Percentiles rank a stretch among this genome's conserved stretches.
Evolutionary conservation across 2,113 vertebrate species (phyloP).

Genomic region (Ramphastos sulfuratus): DNA sequence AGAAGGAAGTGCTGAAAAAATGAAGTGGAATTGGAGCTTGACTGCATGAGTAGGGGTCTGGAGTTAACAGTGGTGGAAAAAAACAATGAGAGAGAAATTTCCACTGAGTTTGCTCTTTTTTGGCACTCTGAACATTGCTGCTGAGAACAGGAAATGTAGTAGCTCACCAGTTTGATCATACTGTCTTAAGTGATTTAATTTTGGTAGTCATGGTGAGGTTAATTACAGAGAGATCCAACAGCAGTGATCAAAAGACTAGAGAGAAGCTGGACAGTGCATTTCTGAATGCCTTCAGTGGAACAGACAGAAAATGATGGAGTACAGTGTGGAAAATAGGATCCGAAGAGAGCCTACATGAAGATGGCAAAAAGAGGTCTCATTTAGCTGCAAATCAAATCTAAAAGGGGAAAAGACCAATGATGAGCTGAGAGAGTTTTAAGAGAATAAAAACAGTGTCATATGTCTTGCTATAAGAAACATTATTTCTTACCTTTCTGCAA

Average conservation of each 20-base stretch:
- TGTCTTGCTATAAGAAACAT: background rate
- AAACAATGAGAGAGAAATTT: background rate
- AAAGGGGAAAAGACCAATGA: background rate
- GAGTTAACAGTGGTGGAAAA: background rate
- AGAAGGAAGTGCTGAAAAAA: background rate
- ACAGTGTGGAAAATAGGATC: background rate
- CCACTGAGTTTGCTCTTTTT: background rate
- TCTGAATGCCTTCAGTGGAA: background rate
- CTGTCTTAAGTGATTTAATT: background rate
- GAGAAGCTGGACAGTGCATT: background rate
- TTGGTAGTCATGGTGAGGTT: background rate
- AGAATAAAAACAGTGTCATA: background rate
- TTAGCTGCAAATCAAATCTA: background rate
- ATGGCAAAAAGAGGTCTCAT: background rate
- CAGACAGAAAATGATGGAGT: background rate
- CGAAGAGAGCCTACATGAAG: background rate
- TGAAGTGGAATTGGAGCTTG: background rate
- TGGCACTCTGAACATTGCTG: background rate
- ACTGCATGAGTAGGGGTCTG: rapidly evolving
- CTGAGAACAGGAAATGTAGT: background rate
- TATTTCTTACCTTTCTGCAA: background rate
- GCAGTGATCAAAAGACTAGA: background rate
- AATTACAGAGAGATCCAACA: background rate
- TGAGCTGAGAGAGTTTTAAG: background rate
- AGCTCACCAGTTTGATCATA: background rate